A percentile compares a stretch with the other conserved stretches of the same genome.
phyloP scores from a whole-genome alignment of 2,113 vertebrate species.

The Reinhardtius hippoglossoides region DNA sequence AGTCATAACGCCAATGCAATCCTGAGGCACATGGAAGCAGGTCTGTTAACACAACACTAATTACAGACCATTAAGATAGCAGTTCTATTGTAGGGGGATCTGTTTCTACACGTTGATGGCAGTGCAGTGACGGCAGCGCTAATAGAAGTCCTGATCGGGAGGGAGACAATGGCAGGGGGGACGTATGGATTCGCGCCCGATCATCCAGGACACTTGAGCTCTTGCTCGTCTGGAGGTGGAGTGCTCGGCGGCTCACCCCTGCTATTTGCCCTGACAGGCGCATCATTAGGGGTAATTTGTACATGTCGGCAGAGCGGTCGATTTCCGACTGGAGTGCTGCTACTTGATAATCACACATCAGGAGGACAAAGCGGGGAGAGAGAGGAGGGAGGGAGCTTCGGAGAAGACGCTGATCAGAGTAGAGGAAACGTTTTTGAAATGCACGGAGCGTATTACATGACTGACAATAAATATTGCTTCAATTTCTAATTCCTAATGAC shows the following conservation, averaged over 20 bases:
- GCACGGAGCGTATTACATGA: constrained; percentile 19
- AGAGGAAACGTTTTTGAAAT: constrained; percentile 17
- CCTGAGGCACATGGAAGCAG: constrained; percentile 18
- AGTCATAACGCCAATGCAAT: constrained; percentile 37
- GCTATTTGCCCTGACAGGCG: constrained; percentile 76
- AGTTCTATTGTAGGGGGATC: constrained; percentile 52
- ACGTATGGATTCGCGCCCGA: constrained; percentile 45
- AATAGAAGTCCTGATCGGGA: constrained; percentile 57
- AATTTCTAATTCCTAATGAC: constrained; percentile 8
- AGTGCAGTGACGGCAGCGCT: constrained; percentile 12
- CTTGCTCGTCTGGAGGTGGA: constrained; percentile 56
- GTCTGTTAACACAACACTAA: constrained; percentile 54
- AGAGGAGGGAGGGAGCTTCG: background rate
- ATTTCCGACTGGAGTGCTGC: constrained; percentile 73
- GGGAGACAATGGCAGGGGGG: constrained; percentile 58
- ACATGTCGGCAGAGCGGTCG: constrained; percentile 63
- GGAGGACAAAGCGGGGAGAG: constrained; percentile 8
- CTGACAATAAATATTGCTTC: background rate
- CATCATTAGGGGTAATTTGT: constrained; percentile 81
- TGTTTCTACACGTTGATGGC: constrained; percentile 44
- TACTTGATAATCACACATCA: constrained; percentile 77
- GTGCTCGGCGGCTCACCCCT: constrained; percentile 50
- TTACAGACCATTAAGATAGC: constrained; percentile 58
- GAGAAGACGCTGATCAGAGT: constrained; percentile 12
- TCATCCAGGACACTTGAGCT: constrained; percentile 46